phyloP scores from a whole-genome alignment of 2,888 invertebrate genomes.

The Elegia similella region DNA sequence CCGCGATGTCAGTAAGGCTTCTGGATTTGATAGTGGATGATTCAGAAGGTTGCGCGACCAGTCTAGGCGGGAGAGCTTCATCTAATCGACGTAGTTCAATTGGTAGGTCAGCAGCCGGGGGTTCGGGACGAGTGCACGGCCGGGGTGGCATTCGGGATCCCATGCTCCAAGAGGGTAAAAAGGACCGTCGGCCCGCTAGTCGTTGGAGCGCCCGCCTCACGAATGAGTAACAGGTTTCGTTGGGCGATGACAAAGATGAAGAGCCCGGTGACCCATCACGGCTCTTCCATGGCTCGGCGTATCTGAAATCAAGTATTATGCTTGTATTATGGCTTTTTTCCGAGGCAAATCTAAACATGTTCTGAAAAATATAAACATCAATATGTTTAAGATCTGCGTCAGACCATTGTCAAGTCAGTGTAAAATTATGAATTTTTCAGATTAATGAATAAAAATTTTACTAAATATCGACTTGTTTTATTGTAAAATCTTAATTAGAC shows the following conservation, averaged over 20 bases:
- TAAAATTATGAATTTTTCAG: too few species aligned
- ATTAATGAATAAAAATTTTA: too few species aligned
- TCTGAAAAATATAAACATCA: too few species aligned
- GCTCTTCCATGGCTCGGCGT: slow-evolving; percentile 69
- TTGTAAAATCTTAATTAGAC: too few species aligned
- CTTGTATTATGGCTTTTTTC: too few species aligned
- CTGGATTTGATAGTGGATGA: slow-evolving; percentile 88
- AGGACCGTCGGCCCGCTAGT: slow-evolving; percentile 88
- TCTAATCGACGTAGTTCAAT: slow-evolving; percentile 91
- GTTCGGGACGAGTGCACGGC: slow-evolving; percentile 86
- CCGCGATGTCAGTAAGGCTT: slow-evolving; percentile 91
- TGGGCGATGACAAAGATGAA: slow-evolving; percentile 94
- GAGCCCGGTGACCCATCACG: slow-evolving; percentile 87
- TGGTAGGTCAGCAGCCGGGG: slow-evolving; percentile 90
- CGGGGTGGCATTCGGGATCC: slow-evolving; percentile 55
- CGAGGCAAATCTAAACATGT: too few species aligned
- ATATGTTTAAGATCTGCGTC: too few species aligned
- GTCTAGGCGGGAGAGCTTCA: slow-evolving; percentile 78
- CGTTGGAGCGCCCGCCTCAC: slow-evolving; percentile 93
- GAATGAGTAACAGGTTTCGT: slow-evolving; percentile 96
- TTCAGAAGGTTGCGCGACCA: slow-evolving; percentile 77
- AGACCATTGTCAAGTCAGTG: too few species aligned
- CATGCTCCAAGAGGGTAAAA: slow-evolving; percentile 89
- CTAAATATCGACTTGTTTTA: too few species aligned
- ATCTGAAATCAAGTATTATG: slow-evolving; percentile 40